phyloP scores from a whole-genome alignment of 2,888 invertebrate species.

The Microchrysa polita region DNA sequence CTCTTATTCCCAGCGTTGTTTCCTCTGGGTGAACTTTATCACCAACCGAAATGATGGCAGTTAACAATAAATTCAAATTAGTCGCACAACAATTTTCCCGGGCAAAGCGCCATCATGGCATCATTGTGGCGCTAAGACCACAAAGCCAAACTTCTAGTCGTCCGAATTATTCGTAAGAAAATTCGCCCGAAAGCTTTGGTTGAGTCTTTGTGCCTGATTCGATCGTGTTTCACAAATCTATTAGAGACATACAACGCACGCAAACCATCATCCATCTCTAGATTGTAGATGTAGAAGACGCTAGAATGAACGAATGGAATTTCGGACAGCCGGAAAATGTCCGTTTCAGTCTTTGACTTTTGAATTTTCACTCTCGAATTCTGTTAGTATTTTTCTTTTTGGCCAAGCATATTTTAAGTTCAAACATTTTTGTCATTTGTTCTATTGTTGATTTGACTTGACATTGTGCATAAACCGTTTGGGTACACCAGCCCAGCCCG shows the following conservation, averaged over 20 bases:
- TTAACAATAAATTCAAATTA: constrained; percentile 43
- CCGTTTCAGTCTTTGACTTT: no score
- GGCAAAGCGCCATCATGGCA: constrained; percentile 28
- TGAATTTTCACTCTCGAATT: no score
- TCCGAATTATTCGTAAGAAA: not conserved
- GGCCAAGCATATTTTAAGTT: no score
- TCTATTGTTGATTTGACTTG: not conserved
- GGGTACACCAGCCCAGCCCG: no score
- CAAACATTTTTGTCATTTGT: not conserved
- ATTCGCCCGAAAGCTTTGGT: not conserved
- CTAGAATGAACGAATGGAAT: no score
- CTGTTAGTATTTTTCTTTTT: no score
- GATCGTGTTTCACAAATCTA: not conserved
- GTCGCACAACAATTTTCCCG: constrained; percentile 32
- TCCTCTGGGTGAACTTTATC: constrained; percentile 1
- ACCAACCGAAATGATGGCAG: constrained; percentile 18
- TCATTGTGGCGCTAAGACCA: no score
- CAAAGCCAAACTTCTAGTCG: constrained; percentile 12
- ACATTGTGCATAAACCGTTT: no score
- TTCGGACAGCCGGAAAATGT: no score
- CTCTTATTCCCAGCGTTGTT: no score
- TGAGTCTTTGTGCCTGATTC: no score
- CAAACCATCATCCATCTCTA: not conserved
- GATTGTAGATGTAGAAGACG: no score
- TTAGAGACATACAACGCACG: not conserved